phyloP scores from a whole-genome alignment of 2,888 invertebrate genomes.

The Drosophila tanythrix region DNA sequence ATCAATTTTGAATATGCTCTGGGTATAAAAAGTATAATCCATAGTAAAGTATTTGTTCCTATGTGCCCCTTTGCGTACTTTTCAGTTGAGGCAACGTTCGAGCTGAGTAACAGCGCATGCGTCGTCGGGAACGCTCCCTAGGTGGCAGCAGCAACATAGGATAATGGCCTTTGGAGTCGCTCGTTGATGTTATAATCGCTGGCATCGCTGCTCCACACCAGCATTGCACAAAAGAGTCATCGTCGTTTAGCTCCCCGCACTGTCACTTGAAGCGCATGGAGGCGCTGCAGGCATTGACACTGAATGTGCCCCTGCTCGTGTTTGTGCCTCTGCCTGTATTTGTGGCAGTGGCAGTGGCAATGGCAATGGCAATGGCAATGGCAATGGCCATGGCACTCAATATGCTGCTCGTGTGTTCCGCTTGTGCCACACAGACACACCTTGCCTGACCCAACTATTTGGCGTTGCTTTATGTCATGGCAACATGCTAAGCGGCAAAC shows the following conservation, averaged over 20 bases:
- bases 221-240: conserved; percentile 47
- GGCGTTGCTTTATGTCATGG: conserved; percentile 9
- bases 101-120: conserved; percentile 55
- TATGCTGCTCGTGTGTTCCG: conserved; percentile 34
- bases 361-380: conserved; percentile 18
- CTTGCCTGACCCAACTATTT: conserved; percentile 30
- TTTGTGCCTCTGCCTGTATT: conserved; percentile 23
- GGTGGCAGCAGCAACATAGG: conserved; percentile 40
- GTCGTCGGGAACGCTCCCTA: conserved; percentile 32
- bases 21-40: not conserved
- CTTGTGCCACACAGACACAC: conserved; percentile 34
- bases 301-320: conserved; percentile 40
- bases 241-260: conserved; percentile 37
- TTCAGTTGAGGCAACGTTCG: conserved; percentile 33
- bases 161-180: conserved; percentile 69
- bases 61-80: conserved; percentile 16
- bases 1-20: not conserved
- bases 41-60: not conserved
- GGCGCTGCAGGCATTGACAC: conserved; percentile 67
- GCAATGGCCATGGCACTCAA: conserved; percentile 62
- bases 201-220: conserved; percentile 37
- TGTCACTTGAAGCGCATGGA: conserved; percentile 41
- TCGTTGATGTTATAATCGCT: conserved; percentile 64
- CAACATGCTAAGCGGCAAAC: too few species aligned
- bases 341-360: conserved; percentile 8